Evolutionary conservation across 35 echinoderm and acorn worm genomes (phyloP).

Genomic region (Ophioderma brevispina): DNA sequence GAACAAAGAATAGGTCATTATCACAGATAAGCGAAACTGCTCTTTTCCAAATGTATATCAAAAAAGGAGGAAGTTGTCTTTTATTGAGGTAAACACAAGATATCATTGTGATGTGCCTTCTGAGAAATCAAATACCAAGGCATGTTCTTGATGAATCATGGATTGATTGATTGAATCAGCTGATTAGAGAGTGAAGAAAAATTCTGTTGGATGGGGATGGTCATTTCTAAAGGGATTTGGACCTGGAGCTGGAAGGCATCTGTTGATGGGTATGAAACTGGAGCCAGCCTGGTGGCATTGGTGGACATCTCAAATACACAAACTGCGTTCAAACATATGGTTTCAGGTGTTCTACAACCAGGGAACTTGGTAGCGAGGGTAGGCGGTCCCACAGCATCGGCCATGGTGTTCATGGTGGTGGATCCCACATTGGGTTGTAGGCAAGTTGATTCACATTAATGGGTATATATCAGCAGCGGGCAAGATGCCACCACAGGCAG

Average conservation of each 20-base stretch:
- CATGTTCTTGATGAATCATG: constrained; percentile 71
- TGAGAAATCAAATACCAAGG: constrained; percentile 87
- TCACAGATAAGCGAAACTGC: constrained; percentile 81
- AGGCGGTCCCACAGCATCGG: constrained; percentile 60
- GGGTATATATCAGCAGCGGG: constrained; percentile 68
- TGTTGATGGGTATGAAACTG: constrained; percentile 36
- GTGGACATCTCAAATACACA: constrained; percentile 31
- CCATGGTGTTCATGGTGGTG: constrained; percentile 69
- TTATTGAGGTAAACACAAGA: constrained; percentile 37
- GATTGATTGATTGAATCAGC: constrained; percentile 73
- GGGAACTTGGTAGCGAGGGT: constrained; percentile 72
- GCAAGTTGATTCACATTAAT: constrained; percentile 82
- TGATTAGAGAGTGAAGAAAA: constrained; percentile 86
- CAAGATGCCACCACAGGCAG: neutral
- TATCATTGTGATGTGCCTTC: constrained; percentile 69
- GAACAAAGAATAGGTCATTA: constrained; percentile 70
- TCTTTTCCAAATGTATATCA: constrained; percentile 79
- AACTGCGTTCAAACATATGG: constrained; percentile 69
- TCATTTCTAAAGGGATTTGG: constrained; percentile 34
- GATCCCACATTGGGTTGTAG: constrained; percentile 71
- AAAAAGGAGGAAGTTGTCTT: constrained; percentile 68
- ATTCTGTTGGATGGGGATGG: constrained; percentile 74
- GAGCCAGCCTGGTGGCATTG: constrained; percentile 73
- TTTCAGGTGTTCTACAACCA: constrained; percentile 74
- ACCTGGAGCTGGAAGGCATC: constrained; percentile 47